Conservation (phyloP, 2,113 vertebrate genomes). For the Odontesthes bonariensis region DNA sequence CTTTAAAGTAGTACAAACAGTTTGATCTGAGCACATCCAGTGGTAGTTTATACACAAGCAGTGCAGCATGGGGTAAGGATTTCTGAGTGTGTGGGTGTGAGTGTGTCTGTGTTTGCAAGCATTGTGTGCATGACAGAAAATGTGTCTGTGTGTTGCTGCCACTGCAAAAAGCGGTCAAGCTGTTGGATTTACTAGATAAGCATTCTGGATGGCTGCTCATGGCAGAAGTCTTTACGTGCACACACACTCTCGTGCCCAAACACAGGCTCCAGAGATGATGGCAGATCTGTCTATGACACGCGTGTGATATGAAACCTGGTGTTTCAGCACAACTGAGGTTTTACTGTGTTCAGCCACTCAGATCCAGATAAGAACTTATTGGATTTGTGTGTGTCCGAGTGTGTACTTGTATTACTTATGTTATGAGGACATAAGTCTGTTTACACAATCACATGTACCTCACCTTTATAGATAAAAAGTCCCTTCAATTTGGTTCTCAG, state of each 20-base stretch:
- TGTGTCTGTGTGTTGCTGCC: slow-evolving; percentile 57
- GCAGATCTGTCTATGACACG: slow-evolving; percentile 59
- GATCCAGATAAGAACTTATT: slow-evolving; percentile 56
- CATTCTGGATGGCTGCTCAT: slow-evolving; percentile 71
- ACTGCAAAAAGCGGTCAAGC: slow-evolving; percentile 70
- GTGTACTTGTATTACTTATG: slow-evolving; percentile 7
- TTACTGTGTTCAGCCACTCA: slow-evolving; percentile 50
- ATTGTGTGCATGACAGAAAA: slow-evolving; percentile 13
- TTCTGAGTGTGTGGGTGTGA: slow-evolving; percentile 17
- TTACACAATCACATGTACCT: not conserved
- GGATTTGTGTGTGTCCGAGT: slow-evolving; percentile 35
- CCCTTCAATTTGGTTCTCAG: no score
- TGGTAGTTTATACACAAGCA: slow-evolving; percentile 43
- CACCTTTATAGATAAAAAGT: not conserved
- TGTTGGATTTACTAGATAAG: slow-evolving; percentile 77
- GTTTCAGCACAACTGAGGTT: slow-evolving; percentile 63
- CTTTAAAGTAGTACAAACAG: slow-evolving; percentile 38
- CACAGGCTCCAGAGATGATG: slow-evolving; percentile 42
- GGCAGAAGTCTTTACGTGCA: slow-evolving; percentile 44
- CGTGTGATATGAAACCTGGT: slow-evolving; percentile 55
- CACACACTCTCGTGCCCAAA: slow-evolving; percentile 11
- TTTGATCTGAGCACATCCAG: slow-evolving; percentile 55
- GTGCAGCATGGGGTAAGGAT: slow-evolving; percentile 11
- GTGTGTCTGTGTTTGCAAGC: slow-evolving; percentile 22
- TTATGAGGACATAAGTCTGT: slow-evolving; percentile 6